Conservation (phyloP, 2,113 vertebrate genomes). For the Nycticryphes semicollaris region DNA sequence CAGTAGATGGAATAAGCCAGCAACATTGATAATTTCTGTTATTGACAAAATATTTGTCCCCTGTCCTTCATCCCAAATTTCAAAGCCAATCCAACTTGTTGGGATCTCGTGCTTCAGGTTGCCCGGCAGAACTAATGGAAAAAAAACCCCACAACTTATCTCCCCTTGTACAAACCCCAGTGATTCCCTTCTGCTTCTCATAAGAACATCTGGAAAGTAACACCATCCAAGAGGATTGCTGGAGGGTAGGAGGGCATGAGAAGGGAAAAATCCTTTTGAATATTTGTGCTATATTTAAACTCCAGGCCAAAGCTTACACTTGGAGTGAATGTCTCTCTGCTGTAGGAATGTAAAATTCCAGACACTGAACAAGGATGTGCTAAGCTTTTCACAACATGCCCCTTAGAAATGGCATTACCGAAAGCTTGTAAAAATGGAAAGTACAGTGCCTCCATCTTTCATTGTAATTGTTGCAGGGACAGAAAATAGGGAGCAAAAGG, state of each 20-base stretch:
- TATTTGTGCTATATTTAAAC: slow-evolving; percentile 63
- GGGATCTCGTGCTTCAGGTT: background rate
- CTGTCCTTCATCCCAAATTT: background rate
- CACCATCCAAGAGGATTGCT: slow-evolving; percentile 12
- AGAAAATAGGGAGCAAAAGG: background rate
- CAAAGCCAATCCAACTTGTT: background rate
- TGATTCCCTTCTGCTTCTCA: background rate
- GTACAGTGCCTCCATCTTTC: background rate
- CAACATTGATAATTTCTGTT: background rate
- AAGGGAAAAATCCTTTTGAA: slow-evolving; percentile 47
- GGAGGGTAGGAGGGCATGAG: slow-evolving; percentile 58
- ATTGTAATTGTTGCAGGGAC: background rate
- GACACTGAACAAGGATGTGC: slow-evolving; percentile 24
- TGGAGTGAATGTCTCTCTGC: background rate
- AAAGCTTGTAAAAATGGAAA: background rate
- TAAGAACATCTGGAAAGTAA: slow-evolving; percentile 51
- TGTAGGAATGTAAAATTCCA: slow-evolving; percentile 26
- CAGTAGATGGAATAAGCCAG: background rate
- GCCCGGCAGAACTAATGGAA: background rate
- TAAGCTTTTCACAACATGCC: slow-evolving; percentile 20
- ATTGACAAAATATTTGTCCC: background rate
- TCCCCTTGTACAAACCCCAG: background rate
- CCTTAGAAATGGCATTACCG: background rate
- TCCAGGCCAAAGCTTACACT: slow-evolving; percentile 24
- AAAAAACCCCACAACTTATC: background rate